phyloP scores from a whole-genome alignment of 2,888 invertebrate species.

The Hirtodrosophila histrioides region DNA sequence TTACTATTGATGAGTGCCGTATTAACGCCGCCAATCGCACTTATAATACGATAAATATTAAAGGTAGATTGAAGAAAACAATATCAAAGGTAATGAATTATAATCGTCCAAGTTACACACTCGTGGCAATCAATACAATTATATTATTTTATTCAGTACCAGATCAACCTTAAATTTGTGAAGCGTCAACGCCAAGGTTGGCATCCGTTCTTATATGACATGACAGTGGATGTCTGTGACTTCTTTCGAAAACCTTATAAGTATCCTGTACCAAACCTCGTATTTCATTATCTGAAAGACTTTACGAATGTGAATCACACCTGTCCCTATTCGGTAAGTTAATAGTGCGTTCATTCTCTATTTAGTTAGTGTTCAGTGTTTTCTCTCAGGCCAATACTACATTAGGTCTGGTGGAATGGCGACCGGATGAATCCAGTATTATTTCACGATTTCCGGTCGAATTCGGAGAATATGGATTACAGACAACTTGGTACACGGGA shows the following conservation, averaged over 20 bases:
- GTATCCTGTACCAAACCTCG: constrained; percentile 14
- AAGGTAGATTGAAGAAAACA: not conserved
- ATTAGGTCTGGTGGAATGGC: not conserved
- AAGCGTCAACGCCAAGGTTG: constrained; percentile 50
- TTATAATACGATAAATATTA: constrained; percentile 26
- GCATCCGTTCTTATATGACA: constrained; percentile 51
- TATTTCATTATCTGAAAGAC: constrained; percentile 12
- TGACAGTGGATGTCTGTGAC: constrained; percentile 33
- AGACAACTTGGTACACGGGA: constrained; percentile 18
- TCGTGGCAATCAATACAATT: not conserved
- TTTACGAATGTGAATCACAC: constrained; percentile 42
- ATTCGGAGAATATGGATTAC: constrained; percentile 34
- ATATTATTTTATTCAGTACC: not conserved
- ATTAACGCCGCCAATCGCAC: constrained; percentile 34
- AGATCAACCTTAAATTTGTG: constrained; percentile 25
- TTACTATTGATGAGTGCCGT: constrained; percentile 5
- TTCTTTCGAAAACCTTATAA: constrained; percentile 18
- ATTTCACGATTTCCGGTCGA: constrained; percentile 39
- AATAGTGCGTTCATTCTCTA: not conserved
- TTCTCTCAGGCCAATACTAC: constrained; percentile 12
- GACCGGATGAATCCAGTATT: constrained; percentile 7
- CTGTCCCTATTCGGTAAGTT: constrained; percentile 41
- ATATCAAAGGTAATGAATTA: constrained; percentile 17
- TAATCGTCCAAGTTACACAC: too few relatives aligned
- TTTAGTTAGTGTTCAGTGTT: not conserved